Percentiles rank a stretch among this genome's conserved stretches.
phyloP scores from a whole-genome alignment of 2,888 invertebrate species.

The Brenthis hecate region DNA sequence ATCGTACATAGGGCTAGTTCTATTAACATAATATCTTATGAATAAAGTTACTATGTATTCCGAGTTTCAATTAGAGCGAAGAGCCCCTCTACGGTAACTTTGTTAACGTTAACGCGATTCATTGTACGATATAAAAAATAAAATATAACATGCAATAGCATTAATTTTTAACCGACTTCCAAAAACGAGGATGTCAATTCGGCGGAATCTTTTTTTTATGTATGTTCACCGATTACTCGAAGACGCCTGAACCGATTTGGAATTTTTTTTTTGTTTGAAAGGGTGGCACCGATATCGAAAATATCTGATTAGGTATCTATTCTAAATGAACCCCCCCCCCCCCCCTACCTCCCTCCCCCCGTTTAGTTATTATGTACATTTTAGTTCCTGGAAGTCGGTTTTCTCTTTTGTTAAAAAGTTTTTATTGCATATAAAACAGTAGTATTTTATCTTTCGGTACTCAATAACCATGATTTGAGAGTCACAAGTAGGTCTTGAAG shows the following conservation, averaged over 20 bases:
- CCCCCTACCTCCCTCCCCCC: too few species aligned
- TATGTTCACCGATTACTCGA: too few species aligned
- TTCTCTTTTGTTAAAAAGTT: too few species aligned
- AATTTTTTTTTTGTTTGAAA: too few species aligned
- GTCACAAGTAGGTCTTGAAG: slow-evolving; percentile 37
- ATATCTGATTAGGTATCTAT: too few species aligned
- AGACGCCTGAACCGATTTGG: too few species aligned
- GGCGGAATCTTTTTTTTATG: too few species aligned
- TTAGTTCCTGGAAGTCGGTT: too few species aligned
- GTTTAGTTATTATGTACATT: too few species aligned
- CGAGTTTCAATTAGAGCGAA: slow-evolving; percentile 5
- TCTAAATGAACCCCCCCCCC: too few species aligned
- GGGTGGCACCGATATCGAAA: too few species aligned
- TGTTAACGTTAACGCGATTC: neutral
- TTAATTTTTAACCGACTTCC: neutral
- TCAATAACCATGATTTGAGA: slow-evolving; percentile 29
- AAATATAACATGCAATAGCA: neutral
- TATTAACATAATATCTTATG: neutral
- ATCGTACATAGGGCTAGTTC: neutral
- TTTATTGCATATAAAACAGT: neutral
- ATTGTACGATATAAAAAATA: neutral
- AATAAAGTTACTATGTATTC: neutral
- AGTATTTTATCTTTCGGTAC: slow-evolving; percentile 5
- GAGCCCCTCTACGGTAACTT: neutral
- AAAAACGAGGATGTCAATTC: too few species aligned